A percentile compares a stretch with the other conserved stretches of the same genome.
Conservation (phyloP, 2,888 invertebrate species). For the Leptopilina drosophilae region DNA sequence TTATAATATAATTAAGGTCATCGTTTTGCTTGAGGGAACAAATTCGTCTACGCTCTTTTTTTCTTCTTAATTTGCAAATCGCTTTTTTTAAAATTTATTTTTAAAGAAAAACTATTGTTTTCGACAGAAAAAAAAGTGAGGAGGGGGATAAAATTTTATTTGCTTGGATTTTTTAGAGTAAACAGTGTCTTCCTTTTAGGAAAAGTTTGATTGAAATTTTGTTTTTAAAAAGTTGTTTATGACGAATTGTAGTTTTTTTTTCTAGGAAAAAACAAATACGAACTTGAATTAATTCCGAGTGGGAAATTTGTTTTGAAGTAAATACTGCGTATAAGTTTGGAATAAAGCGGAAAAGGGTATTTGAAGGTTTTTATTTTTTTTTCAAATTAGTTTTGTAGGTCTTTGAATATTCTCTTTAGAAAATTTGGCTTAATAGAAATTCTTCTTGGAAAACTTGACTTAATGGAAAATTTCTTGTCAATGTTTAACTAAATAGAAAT, state of each 20-base stretch:
- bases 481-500: too few species aligned
- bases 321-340: background rate
- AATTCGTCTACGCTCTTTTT: constrained; percentile 5
- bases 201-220: background rate
- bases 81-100: too few species aligned
- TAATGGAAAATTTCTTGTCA: too few species aligned
- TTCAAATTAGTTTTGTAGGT: background rate
- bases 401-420: too few species aligned
- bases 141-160: background rate
- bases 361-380: background rate
- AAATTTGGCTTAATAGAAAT: too few species aligned
- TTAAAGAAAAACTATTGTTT: too few species aligned
- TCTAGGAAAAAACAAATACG: background rate
- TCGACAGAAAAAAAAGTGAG: too few species aligned
- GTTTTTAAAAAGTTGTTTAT: background rate
- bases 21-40: constrained; percentile 25
- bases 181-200: too few species aligned
- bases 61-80: background rate
- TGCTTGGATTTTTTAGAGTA: too few species aligned
- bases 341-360: background rate
- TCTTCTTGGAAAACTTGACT: too few species aligned
- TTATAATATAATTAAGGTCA: constrained; percentile 29
- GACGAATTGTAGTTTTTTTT: constrained; percentile 7
- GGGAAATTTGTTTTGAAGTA: background rate
- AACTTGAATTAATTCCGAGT: too few species aligned